Evolutionary conservation across 2,113 vertebrate species (phyloP), one percentile per base, ranked within the genome.

Genomic region (Bufo bufo): DNA sequence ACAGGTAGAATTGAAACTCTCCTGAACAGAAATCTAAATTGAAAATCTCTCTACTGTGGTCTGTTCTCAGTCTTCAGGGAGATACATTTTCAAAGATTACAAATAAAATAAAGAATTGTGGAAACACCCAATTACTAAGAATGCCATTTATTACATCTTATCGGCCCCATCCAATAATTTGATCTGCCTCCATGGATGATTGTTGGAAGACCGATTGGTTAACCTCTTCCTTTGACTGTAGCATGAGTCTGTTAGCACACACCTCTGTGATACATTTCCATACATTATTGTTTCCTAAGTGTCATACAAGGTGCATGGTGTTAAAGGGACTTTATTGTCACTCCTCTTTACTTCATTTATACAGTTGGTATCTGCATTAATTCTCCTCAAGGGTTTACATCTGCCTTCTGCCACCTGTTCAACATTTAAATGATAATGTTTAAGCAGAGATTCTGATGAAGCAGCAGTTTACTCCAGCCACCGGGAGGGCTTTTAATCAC

Each of bases 131-230:
- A 84, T 84, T 89, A 89, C 82, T 58, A 83, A 78, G 72, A 78
- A 84, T 84, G 87, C 50, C 87, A 89, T 84, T 89, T 89, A 89
- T 89, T 83, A 84, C 58, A 84, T 50, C 81, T 89, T 89, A 89
- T 89, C 87, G 78, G 49, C 14, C 8, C 20, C 56, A 88, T 88
- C 87, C 80, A 83, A 88, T 88, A 89, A 89, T 84, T 84, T 8
- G n/a, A 89, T 77, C 72, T 82, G 66, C 87, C 87, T 77, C 74
- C n/a, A 54, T 78, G 23, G 81, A 69, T 45, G 61, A 69, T 50
- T 74, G 52, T 52, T 65, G 82, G 81, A 84, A 86, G 47, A 63
- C 47, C 12, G 47, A 61, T 33, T 87, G 58, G 20, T 84, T 89
- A 89, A 89, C 87, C 82, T 83, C 56, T 84, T 77, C 58, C 77